Evolutionary conservation across 2,888 invertebrate species (phyloP), one percentile per base, ranked within the genome.

Genomic region (Gymnocheta viridis): DNA sequence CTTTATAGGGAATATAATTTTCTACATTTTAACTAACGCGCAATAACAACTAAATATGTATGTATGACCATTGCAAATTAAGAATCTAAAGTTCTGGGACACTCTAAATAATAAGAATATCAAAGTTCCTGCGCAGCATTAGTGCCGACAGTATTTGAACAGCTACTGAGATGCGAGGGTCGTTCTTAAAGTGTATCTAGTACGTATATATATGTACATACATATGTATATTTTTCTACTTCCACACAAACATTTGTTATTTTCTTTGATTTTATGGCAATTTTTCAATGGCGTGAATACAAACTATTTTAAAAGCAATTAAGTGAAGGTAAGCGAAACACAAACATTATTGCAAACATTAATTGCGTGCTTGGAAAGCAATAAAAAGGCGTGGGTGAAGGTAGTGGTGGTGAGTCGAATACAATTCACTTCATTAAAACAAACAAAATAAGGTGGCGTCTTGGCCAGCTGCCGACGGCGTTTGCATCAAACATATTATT

Each of bases 361-460:
- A 84, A 72, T 77, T 81, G 80, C 76, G 76, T 84, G 79, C 54
- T 47, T 72, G 35, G 7, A 72, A 60, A 47, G 58, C 27, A 49
- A 69, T 76, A 54, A 67, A 72, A 72, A 77, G 80, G 72, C 51
- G 80, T 84, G 83, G 80, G 76, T 64, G 79, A 62, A 35, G 62
- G 17, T 22, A 58, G 41, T 62, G 38, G 44, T 56, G 49, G 77
- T 56, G 67, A 44, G 41, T 62, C 44, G 49, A 67, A 54, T 47
- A 64, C n/a, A 54, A 51, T 66, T 77, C 32, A 38, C 17, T 54
- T 64, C 27, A 49, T 14, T 12, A n/a, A n/a, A n/a, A n/a, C 27
- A 44, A 54, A 47, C 44, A 47, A 67, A 74, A 49, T 35, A 44
- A 72, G 76, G 72, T 80, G 83, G 76, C 83, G 83, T 84, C 80